Evolutionary conservation across 2,888 invertebrate species (phyloP).

Genomic region (Drosophila setosimentum): DNA sequence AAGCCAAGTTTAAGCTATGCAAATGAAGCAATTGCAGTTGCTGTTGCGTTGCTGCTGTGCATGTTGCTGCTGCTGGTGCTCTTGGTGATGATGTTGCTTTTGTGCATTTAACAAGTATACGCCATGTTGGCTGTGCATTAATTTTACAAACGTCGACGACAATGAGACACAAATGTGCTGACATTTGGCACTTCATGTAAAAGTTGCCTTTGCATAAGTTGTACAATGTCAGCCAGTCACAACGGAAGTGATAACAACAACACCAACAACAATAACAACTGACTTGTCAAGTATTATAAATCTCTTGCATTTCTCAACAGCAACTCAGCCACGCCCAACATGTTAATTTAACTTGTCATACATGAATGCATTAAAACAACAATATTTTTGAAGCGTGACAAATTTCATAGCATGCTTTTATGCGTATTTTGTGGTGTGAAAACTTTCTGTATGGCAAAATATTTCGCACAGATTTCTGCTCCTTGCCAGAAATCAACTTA

Average conservation of each 20-base stretch:
- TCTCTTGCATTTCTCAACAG: conserved; percentile 13
- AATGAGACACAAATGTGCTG: conserved; percentile 72
- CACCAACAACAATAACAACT: conserved; percentile 31
- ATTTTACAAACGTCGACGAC: conserved; percentile 53
- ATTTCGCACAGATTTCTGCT: conserved; percentile 12
- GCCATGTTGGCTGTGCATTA: conserved; percentile 73
- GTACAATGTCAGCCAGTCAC: conserved; percentile 47
- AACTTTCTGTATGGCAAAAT: conserved; percentile 6
- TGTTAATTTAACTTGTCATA: conserved; percentile 72
- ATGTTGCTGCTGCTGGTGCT: conserved; percentile 26
- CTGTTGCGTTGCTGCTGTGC: conserved; percentile 14
- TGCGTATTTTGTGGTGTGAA: conserved; percentile 31
- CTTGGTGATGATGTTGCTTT: conserved; percentile 19
- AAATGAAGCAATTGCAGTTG: conserved; percentile 34
- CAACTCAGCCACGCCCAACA: conserved; percentile 53
- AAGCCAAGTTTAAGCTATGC: conserved; percentile 47
- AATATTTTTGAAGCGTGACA: conserved; percentile 36
- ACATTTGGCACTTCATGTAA: conserved; percentile 70
- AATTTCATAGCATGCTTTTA: conserved; percentile 61
- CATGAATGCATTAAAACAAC: conserved; percentile 59
- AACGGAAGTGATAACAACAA: conserved; percentile 30
- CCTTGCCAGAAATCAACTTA: conserved; percentile 35
- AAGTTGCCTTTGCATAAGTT: conserved; percentile 57
- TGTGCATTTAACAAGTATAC: conserved; percentile 72
- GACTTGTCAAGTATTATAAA: conserved; percentile 46